Base-by-base conservation (phyloP, 2,113 vertebrate species). In the Sander lucioperca region DNA sequence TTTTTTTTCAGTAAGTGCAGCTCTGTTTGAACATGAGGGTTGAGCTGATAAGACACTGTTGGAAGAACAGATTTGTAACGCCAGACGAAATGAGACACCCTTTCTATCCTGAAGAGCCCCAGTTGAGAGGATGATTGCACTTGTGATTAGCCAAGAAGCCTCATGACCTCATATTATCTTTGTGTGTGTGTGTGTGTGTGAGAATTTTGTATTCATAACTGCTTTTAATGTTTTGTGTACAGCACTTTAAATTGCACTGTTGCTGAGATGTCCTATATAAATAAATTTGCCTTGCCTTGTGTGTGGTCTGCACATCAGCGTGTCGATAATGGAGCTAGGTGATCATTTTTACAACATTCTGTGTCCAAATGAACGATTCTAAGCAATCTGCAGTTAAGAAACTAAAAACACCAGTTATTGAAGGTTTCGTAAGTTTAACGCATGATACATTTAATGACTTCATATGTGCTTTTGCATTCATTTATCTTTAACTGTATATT, bases 21-120 rank as follows among this genome's bases (percentile, higher is more conserved):
- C 74, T 82, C 30, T 62, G 74, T 70, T 59, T 83, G 47, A 48
- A 23, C 53, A 6, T 11, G 10, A 71, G 56, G 18, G 14, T 18
- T 62, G 45, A 63, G 15, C 33, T 73, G 80, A 86, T 83, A 77
- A 69, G 45, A 65, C 30, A 1, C 11, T 14, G 45, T 50, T 47
- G 66, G 77, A 48, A 54, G 18, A 57, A 48, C 50, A 67, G 25
- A 43, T 23, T 18, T 75, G 74, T 30, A 16, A 4, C 9, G 25
- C 45, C 50, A 78, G 58, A 66, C 3, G 12, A 57, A 77, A 67
- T 11, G 36, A 63, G 25, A 79, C 61, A 11, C 18, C 19, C 39
- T 62, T 72, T 74, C 70, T 25, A 63, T 51, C 30, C 58, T 25
- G 59, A 71, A 65, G 43, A 75, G 47, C 48, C 23, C 12, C 30